These are phyloP conservation scores for Aspiorhynchus laticeps DNA, from an alignment of 2,113 vertebrate species.

Conservation along the genomic window DNA sequence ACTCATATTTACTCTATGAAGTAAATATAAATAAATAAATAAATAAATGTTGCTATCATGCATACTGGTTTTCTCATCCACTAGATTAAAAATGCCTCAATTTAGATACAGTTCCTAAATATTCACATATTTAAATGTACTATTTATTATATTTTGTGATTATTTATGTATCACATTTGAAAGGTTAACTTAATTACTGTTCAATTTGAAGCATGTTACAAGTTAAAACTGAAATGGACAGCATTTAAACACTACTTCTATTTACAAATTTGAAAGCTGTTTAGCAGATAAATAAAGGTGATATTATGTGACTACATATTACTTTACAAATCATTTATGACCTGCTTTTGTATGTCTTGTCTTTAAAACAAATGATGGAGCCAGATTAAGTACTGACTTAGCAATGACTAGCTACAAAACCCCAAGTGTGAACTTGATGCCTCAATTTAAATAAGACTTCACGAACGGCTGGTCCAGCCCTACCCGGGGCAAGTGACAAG, in stretches of 20 bases:
- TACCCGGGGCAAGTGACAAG: slow-evolving; percentile 1
- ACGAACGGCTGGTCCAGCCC: not conserved
- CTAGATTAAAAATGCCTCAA: not conserved
- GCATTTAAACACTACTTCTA: no score
- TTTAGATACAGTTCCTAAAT: not conserved
- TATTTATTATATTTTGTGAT: not conserved
- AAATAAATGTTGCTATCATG: not conserved
- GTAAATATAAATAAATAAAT: not conserved
- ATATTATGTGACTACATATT: not conserved
- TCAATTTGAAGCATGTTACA: not conserved
- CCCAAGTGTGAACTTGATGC: not conserved
- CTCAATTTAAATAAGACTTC: not conserved
- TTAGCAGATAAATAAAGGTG: not conserved
- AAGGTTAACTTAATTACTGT: not conserved
- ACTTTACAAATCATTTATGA: not conserved
- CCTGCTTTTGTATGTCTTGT: not conserved
- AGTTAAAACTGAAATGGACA: no score
- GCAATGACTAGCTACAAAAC: not conserved
- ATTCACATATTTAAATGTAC: not conserved
- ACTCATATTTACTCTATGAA: not conserved
- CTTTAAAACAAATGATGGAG: not conserved
- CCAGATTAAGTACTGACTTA: not conserved
- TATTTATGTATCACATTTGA: not conserved
- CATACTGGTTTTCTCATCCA: not conserved
- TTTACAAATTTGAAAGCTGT: not conserved